A percentile compares a stretch with the other conserved stretches of the same genome.
These are phyloP conservation scores for Gopherus flavomarginatus DNA, from an alignment of 2,113 vertebrate species.

Conservation along the genomic window DNA sequence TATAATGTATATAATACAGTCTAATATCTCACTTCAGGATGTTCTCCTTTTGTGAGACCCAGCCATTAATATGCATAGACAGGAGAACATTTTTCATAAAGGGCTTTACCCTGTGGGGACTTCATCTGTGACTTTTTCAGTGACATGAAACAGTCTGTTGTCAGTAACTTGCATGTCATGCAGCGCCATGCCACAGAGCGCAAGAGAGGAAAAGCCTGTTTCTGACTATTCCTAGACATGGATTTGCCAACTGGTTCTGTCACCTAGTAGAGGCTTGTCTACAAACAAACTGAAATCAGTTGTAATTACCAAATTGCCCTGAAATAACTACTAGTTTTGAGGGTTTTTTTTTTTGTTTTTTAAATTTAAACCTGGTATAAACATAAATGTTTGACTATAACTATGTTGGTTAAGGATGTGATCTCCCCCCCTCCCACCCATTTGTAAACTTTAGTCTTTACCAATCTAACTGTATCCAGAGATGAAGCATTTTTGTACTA, in stretches of 20 bases:
- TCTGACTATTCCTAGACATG: not conserved
- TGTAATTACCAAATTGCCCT: not conserved
- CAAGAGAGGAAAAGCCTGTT: not conserved
- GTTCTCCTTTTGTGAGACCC: not conserved
- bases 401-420: not conserved
- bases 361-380: not conserved
- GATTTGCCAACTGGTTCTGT: not conserved
- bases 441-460: not conserved
- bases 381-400: not conserved
- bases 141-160: not conserved
- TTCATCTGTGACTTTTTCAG: not conserved
- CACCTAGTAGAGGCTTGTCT: not conserved
- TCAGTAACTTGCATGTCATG: not conserved
- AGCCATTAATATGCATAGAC: not conserved
- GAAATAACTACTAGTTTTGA: not conserved
- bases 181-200: not conserved
- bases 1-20: not conserved
- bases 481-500: no score
- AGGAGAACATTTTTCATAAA: not conserved
- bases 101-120: not conserved
- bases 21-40: slow-evolving; percentile 9
- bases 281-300: not conserved
- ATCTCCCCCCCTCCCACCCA: not conserved
- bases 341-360: not conserved
- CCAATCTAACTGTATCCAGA: not conserved